Percentiles rank a stretch among this genome's conserved stretches.
Conservation (phyloP, 2,888 invertebrate genomes). For the Cephus runcator region DNA sequence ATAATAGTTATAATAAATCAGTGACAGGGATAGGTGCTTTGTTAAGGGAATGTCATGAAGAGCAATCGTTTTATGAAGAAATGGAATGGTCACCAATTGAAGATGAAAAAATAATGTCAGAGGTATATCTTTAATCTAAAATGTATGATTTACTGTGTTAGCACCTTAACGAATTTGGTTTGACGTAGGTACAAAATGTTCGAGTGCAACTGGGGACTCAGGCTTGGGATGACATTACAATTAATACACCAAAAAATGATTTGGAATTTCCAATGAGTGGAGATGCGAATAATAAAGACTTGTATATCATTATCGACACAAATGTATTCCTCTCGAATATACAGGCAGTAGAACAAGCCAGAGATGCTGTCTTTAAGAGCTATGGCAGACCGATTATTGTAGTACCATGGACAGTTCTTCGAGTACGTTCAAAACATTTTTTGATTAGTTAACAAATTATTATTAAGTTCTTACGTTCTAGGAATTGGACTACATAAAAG, state of each 20-base stretch:
- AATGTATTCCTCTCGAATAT: slow-evolving; percentile 63
- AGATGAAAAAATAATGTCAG: slow-evolving; percentile 55
- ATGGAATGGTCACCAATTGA: slow-evolving; percentile 64
- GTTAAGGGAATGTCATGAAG: background rate
- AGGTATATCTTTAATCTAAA: slow-evolving; percentile 36
- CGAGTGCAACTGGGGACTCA: slow-evolving; percentile 44
- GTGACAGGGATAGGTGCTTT: background rate
- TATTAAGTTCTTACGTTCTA: slow-evolving; percentile 21
- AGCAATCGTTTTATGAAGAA: slow-evolving; percentile 46
- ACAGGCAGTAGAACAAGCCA: slow-evolving; percentile 45
- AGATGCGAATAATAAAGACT: slow-evolving; percentile 11
- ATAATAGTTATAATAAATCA: too few relatives aligned
- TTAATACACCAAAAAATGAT: slow-evolving; percentile 27
- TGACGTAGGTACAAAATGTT: slow-evolving; percentile 48
- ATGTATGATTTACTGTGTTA: background rate
- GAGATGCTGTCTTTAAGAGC: slow-evolving; percentile 43
- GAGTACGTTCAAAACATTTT: slow-evolving; percentile 34
- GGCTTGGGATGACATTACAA: slow-evolving; percentile 16
- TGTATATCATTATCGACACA: slow-evolving; percentile 62
- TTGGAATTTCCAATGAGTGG: slow-evolving; percentile 30
- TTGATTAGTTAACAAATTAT: too few relatives aligned
- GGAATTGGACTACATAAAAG: slow-evolving; percentile 63
- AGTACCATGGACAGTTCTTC: slow-evolving; percentile 60
- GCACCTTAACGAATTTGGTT: slow-evolving; percentile 1
- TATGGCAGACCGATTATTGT: slow-evolving; percentile 54